A percentile compares a stretch with the other conserved stretches of the same genome.
Evolutionary conservation across 30 jellyfish, hydroid and myxozoan species (phyloP).

Genomic region (Calvadosia cruxmelitensis): DNA sequence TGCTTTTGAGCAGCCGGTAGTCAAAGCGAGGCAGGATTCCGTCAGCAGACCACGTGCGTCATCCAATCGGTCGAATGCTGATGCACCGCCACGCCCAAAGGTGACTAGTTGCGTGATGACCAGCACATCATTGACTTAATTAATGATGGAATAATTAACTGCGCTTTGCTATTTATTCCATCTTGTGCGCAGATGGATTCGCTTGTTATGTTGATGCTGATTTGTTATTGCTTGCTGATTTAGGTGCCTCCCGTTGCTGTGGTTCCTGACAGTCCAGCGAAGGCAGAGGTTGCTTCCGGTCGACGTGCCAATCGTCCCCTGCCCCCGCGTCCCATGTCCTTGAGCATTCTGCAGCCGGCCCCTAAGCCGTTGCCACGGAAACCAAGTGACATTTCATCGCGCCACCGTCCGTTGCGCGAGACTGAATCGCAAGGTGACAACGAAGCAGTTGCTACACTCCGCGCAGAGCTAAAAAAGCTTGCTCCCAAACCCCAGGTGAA

Average conservation of each 20-base stretch:
- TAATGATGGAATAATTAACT: too few species aligned
- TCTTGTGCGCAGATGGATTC: too few species aligned
- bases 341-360: background rate
- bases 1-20: background rate
- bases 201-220: too few species aligned
- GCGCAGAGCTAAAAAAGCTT: background rate
- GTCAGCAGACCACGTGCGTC: background rate
- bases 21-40: too few species aligned
- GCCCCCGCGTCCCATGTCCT: background rate
- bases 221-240: too few species aligned
- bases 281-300: too few species aligned
- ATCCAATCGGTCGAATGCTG: background rate
- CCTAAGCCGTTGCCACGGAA: background rate
- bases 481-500: background rate
- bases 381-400: background rate
- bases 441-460: constrained; percentile 1
- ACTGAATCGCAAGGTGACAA: background rate
- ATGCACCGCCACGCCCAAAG: background rate
- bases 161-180: too few species aligned
- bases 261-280: too few species aligned
- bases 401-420: background rate
- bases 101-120: background rate
- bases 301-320: background rate
- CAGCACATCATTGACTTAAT: too few species aligned
- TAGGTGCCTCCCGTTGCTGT: too few species aligned